Conservation (phyloP, 2,888 invertebrate genomes). For the Lagria hirta region DNA sequence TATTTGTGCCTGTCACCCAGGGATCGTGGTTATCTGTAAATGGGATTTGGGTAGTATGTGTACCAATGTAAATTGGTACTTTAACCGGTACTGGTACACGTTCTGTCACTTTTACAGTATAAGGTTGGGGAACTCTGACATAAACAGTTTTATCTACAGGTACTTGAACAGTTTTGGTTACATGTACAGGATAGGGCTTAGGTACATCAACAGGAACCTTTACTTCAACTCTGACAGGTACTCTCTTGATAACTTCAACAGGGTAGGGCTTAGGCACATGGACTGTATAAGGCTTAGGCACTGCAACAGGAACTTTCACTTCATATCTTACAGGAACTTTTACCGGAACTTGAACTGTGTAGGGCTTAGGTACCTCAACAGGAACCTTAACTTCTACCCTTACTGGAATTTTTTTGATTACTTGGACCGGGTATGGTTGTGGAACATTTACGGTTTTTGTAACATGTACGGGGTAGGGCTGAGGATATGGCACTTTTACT, state of each 20-base stretch:
- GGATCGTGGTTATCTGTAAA: too few relatives aligned
- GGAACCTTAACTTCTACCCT: too few relatives aligned
- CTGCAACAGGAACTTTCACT: conserved; percentile 34
- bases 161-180: conserved; percentile 30
- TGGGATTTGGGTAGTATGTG: too few relatives aligned
- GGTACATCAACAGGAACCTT: conserved; percentile 41
- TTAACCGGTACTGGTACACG: conserved; percentile 39
- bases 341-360: conserved; percentile 45
- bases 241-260: conserved; percentile 29
- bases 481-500: too few relatives aligned
- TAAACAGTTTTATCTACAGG: conserved; percentile 38
- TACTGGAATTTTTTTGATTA: too few relatives aligned
- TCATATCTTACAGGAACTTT: conserved; percentile 42
- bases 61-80: too few relatives aligned
- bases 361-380: conserved; percentile 47
- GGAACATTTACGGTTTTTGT: too few relatives aligned
- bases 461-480: too few relatives aligned
- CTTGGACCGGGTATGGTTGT: too few relatives aligned
- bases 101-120: conserved; percentile 36
- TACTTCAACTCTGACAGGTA: conserved; percentile 20
- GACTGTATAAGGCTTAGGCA: conserved; percentile 37
- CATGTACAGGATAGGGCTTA: conserved; percentile 39
- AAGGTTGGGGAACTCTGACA: conserved; percentile 38
- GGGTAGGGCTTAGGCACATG: conserved; percentile 46
- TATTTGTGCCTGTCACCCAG: too few relatives aligned